Evolutionary conservation across 2,888 invertebrate species (phyloP), one percentile per base, ranked within the genome.

Genomic region (Drosophila suboccidentalis): DNA sequence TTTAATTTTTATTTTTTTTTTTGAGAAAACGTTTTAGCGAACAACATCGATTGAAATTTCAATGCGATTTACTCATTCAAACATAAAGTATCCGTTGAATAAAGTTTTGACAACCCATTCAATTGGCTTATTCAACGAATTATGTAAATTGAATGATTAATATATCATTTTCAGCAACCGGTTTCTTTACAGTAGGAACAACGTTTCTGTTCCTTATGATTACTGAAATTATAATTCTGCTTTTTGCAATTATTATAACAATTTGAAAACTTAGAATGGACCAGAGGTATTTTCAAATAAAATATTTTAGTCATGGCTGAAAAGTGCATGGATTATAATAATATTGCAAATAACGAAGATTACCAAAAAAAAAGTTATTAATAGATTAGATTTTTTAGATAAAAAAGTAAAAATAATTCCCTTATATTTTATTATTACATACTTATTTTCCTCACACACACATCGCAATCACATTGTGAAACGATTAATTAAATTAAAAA

Each of bases 51-150:
- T 36, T 50, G 36, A 39, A 60, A 67, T 58, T 58, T 53, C 43
- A 66, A 58, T 71, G 88, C 73, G 75, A 75, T 22, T 22, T 41
- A 57, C 19, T 15, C 26, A 17, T 8, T 29, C 29, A 17, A 46
- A 58, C 46, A 38, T 58, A 17, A 58, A 58, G 17, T 47, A 47
- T 58, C 47, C 58, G 29, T 58, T 47, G 46, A 62, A 55, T 34
- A 50, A 54, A 3, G 4, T 47, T 17, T 54, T 32, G 44, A 54
- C 39, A 34, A n/a, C 36, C 26, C 34, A 17, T 36, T 34, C 43
- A 49, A 70, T 50, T 50, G 53, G 57, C 29, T 36, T n/a, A 38
- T 22, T 57, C 13, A 61, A 49, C 43, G 29, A 13, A 26, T 29
- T 29, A 29, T 34, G 34, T n/a, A 15, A 15, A 38, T 29, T 38